Conservation (phyloP, 2,888 invertebrate genomes). For the Orthosia gothica region DNA sequence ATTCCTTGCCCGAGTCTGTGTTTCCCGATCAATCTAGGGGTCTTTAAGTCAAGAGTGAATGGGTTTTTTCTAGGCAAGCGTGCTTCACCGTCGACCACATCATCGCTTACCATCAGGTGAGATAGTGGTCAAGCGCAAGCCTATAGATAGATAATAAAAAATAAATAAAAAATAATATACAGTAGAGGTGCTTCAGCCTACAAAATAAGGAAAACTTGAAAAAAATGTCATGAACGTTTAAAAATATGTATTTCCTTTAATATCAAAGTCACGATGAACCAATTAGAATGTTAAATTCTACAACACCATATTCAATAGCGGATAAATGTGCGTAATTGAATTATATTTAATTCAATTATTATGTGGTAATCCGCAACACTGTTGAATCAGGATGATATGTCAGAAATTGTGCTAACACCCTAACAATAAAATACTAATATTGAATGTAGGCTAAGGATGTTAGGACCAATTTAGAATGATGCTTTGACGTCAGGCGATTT, state of each 20-base stretch:
- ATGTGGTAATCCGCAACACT: slow-evolving; percentile 26
- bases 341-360: slow-evolving; percentile 22
- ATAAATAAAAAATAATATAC: not conserved
- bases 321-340: slow-evolving; percentile 19
- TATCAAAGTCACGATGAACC: slow-evolving; percentile 14
- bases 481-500: slow-evolving; percentile 32
- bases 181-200: not conserved
- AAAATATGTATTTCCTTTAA: not conserved
- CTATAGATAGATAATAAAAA: too few species aligned
- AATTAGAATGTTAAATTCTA: slow-evolving; percentile 24
- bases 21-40: too few species aligned
- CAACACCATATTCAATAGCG: slow-evolving; percentile 12
- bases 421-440: slow-evolving; percentile 13
- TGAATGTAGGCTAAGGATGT: slow-evolving; percentile 28
- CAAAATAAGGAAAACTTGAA: not conserved
- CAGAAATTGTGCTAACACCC: slow-evolving; percentile 24
- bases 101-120: too few species aligned
- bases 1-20: too few species aligned
- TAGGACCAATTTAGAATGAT: slow-evolving; percentile 33
- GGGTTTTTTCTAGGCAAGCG: too few species aligned
- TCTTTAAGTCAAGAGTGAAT: too few species aligned
- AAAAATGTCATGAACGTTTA: slow-evolving; percentile 6
- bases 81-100: too few species aligned
- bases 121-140: too few species aligned
- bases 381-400: slow-evolving; percentile 31